These are phyloP conservation scores for Alcedo quadribrachys DNA, from an alignment of 2,797 vertebrate genomes.

Conservation along the genomic window DNA sequence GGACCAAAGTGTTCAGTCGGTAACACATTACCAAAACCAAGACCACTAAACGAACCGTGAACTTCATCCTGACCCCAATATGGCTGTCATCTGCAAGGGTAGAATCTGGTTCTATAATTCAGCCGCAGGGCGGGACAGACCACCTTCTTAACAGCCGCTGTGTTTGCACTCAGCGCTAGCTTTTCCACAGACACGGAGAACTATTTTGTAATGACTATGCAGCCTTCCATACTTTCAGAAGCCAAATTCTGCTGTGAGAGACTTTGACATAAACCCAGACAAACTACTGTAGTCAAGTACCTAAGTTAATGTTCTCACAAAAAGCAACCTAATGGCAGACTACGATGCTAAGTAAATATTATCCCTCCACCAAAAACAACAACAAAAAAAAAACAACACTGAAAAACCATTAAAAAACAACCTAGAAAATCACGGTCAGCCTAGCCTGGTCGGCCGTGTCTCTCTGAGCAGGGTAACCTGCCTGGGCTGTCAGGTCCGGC, in stretches of 20 bases:
- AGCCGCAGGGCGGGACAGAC: not conserved
- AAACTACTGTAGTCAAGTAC: not conserved
- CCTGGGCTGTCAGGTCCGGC: not conserved
- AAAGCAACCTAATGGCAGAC: not conserved
- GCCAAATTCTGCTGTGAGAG: not conserved
- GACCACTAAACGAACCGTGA: accelerated
- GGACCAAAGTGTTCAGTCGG: not conserved
- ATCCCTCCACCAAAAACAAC: accelerated
- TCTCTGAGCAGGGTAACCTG: not conserved
- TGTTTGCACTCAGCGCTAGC: not conserved
- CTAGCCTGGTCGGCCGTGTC: not conserved
- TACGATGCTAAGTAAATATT: not conserved
- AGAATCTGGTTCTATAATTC: not conserved
- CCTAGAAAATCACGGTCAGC: not conserved
- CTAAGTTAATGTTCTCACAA: not conserved
- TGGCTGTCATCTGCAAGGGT: not conserved
- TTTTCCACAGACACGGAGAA: not conserved
- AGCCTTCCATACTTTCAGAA: conserved; percentile 15
- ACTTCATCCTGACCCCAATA: not conserved
- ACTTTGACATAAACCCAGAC: not conserved
- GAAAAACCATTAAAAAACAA: not conserved
- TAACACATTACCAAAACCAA: not conserved
- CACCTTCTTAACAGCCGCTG: not conserved
- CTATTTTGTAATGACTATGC: not conserved
- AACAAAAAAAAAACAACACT: not conserved